Evolutionary conservation across 2,797 vertebrate species (phyloP).

Genomic region (Micropoecilia bifurca): DNA sequence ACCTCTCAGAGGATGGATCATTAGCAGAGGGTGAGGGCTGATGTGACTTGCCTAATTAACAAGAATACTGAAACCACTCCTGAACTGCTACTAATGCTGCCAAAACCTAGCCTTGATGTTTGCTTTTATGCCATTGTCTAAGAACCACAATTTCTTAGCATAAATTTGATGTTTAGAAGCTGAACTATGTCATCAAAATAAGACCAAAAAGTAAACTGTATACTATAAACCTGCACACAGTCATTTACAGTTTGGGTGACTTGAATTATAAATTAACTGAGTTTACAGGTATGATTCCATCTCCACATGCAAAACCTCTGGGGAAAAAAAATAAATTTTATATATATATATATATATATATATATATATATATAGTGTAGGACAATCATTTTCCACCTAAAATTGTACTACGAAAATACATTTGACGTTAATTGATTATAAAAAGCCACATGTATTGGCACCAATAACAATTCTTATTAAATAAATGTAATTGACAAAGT

Average conservation of each 20-base stretch:
- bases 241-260: background rate
- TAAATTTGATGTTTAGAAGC: conserved; percentile 18
- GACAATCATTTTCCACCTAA: no score
- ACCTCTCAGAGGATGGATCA: conserved; percentile 10
- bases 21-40: background rate
- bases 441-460: no score
- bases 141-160: conserved; percentile 6
- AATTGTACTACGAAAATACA: no score
- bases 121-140: background rate
- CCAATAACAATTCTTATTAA: no score
- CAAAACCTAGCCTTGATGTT: background rate
- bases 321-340: no score
- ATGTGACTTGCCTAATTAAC: background rate
- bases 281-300: background rate
- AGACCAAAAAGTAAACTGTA: no score
- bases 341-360: no score
- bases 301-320: background rate
- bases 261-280: background rate
- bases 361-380: no score
- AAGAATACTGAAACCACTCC: background rate
- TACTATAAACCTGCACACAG: no score
- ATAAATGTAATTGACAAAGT: no score
- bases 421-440: no score
- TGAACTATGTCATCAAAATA: background rate
- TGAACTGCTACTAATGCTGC: background rate